A percentile compares a stretch with the other conserved stretches of the same genome.
These are phyloP conservation scores for Mormyrus hasselquistii DNA, from an alignment of 2,797 vertebrate genomes.

Conservation along the genomic window DNA sequence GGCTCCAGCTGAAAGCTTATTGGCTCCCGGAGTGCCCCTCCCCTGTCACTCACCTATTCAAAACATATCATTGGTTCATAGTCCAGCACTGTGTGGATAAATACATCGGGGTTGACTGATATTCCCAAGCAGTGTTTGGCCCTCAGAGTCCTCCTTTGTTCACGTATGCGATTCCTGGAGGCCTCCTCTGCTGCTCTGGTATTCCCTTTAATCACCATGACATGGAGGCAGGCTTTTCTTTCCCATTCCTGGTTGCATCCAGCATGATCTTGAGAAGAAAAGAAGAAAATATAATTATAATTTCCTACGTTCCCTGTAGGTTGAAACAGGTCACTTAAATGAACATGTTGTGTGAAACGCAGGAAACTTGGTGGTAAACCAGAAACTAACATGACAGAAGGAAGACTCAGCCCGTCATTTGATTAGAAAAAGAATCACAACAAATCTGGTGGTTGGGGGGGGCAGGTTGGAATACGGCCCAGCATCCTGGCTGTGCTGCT, in stretches of 20 bases:
- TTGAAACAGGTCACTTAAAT: not conserved
- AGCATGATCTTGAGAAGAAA: not conserved
- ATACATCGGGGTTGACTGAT: not conserved
- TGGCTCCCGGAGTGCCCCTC: not conserved
- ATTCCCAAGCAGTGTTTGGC: not conserved
- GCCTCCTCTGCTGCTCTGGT: not conserved
- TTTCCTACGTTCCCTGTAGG: not conserved
- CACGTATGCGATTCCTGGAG: not conserved
- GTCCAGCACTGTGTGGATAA: not conserved
- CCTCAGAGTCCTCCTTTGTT: not conserved
- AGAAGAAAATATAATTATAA: not conserved
- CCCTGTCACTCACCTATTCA: not conserved
- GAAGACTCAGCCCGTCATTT: not conserved
- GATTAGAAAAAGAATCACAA: not conserved
- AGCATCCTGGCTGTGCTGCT: not conserved
- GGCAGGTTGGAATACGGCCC: not conserved
- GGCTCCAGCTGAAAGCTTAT: not conserved
- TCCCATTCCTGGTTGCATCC: not conserved
- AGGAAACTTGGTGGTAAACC: not conserved
- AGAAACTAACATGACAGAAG: not conserved
- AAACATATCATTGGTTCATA: not conserved
- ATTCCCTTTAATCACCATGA: not conserved
- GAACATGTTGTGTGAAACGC: not conserved
- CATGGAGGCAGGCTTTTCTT: not conserved
- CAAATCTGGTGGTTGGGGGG: not conserved